A percentile compares a stretch with the other conserved stretches of the same genome.
Conservation (phyloP, 1,140 invertebrate species). For the Mesaphorura yosii region DNA sequence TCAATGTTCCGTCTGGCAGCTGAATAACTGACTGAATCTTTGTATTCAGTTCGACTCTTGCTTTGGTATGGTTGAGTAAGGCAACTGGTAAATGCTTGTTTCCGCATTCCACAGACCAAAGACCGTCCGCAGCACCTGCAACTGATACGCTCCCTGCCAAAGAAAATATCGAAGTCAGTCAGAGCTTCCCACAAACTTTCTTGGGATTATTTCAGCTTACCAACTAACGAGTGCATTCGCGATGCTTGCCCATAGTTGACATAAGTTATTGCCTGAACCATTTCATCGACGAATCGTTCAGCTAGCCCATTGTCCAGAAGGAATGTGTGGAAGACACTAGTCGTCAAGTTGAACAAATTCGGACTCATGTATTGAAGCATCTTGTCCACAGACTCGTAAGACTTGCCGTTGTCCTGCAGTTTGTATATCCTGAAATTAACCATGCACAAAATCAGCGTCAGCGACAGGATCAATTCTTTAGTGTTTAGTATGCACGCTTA, state of each 20-base stretch:
- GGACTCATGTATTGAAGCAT: conserved; percentile 44
- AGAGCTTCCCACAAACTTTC: background rate
- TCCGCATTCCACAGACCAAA: conserved; percentile 52
- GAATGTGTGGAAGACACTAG: conserved; percentile 37
- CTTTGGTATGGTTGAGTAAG: conserved; percentile 36
- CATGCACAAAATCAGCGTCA: conserved; percentile 12
- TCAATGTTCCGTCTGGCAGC: background rate
- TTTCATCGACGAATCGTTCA: conserved; percentile 44
- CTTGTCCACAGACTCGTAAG: conserved; percentile 42
- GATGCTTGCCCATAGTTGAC: conserved; percentile 54
- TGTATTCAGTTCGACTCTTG: conserved; percentile 21
- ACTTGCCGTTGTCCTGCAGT: conserved; percentile 42
- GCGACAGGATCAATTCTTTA: background rate
- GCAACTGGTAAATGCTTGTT: conserved; percentile 46
- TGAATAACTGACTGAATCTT: conserved; percentile 4
- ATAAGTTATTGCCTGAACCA: conserved; percentile 43
- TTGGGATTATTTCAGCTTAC: conserved; percentile 34
- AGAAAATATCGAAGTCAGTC: conserved; percentile 8
- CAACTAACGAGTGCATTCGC: conserved; percentile 49
- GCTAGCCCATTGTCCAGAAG: conserved; percentile 40
- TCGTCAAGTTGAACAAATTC: conserved; percentile 41
- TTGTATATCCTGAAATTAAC: conserved; percentile 47
- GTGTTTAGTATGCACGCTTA: conserved; percentile 22
- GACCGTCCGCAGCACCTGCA: conserved; percentile 42
- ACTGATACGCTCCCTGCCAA: conserved; percentile 43